Percentiles rank a stretch among this genome's conserved stretches.
Evolutionary conservation across 2,888 invertebrate genomes (phyloP).

Genomic region (Melangyna quadrimaculata): DNA sequence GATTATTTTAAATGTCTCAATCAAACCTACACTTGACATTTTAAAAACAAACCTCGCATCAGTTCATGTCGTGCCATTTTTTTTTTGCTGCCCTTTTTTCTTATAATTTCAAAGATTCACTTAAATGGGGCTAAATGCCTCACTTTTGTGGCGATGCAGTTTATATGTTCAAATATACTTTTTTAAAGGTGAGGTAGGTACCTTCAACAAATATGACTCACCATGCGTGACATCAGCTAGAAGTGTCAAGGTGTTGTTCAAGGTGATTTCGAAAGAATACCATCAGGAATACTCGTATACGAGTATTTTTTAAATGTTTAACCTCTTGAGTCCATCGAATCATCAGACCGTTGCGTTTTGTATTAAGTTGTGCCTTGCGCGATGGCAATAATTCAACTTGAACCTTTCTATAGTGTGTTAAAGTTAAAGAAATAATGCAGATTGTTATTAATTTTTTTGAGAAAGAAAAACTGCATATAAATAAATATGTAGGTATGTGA

Average conservation of each 20-base stretch:
- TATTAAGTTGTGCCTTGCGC: too few species aligned
- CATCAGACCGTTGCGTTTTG: slow-evolving; percentile 52
- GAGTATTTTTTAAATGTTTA: not conserved
- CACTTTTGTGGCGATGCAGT: not conserved
- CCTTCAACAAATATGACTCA: slow-evolving; percentile 50
- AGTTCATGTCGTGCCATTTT: too few species aligned
- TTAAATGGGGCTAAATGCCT: not conserved
- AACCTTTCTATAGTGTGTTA: not conserved
- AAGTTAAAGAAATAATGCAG: slow-evolving; percentile 6
- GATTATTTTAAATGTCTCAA: too few species aligned
- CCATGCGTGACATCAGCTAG: slow-evolving; percentile 68
- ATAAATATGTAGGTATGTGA: not conserved
- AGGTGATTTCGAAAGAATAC: slow-evolving; percentile 37
- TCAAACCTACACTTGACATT: too few species aligned
- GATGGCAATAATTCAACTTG: slow-evolving; percentile 31
- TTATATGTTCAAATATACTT: not conserved
- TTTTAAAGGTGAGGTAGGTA: not conserved
- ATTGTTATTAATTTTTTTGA: not conserved
- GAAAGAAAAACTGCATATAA: not conserved
- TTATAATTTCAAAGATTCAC: not conserved
- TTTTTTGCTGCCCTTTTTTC: not conserved
- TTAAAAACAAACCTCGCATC: not conserved
- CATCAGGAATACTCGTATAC: not conserved
- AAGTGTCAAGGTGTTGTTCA: slow-evolving; percentile 67
- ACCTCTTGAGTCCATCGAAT: slow-evolving; percentile 4